Evolutionary conservation across 2,888 invertebrate species (phyloP).

Genomic region (Spisula solida): DNA sequence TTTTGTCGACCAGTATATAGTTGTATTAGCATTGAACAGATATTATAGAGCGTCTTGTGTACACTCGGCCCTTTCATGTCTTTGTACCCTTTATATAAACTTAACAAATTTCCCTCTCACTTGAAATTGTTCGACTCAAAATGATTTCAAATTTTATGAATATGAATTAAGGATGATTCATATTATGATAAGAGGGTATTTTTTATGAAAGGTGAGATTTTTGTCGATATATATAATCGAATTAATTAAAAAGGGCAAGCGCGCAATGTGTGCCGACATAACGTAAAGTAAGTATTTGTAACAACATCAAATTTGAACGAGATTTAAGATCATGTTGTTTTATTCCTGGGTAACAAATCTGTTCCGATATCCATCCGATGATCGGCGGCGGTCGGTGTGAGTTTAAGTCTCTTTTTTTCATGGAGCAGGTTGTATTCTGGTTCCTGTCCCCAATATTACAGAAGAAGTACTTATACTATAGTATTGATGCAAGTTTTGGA

Average conservation of each 20-base stretch:
- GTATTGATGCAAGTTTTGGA: too few species aligned
- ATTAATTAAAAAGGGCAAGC: background rate
- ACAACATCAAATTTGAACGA: background rate
- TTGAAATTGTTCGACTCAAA: background rate
- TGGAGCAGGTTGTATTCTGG: too few species aligned
- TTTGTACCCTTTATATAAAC: background rate
- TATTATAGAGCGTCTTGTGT: background rate
- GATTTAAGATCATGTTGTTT: background rate
- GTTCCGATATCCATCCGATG: too few species aligned
- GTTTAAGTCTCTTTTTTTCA: too few species aligned
- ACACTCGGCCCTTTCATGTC: background rate
- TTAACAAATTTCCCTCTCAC: background rate
- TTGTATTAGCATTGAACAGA: background rate
- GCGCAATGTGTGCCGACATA: background rate
- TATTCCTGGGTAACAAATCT: too few species aligned
- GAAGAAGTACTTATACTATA: too few species aligned
- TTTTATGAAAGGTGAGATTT: background rate
- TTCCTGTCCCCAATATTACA: too few species aligned
- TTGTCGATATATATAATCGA: background rate
- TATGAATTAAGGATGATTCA: slow-evolving; percentile 13
- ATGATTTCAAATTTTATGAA: slow-evolving; percentile 5
- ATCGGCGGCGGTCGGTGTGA: too few species aligned
- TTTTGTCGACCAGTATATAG: too few species aligned
- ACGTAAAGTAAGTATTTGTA: background rate
- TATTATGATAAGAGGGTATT: slow-evolving; percentile 1